Percentiles rank a stretch among this genome's conserved stretches.
Conservation (phyloP, 2,888 invertebrate species). For the Morpho achilles region DNA sequence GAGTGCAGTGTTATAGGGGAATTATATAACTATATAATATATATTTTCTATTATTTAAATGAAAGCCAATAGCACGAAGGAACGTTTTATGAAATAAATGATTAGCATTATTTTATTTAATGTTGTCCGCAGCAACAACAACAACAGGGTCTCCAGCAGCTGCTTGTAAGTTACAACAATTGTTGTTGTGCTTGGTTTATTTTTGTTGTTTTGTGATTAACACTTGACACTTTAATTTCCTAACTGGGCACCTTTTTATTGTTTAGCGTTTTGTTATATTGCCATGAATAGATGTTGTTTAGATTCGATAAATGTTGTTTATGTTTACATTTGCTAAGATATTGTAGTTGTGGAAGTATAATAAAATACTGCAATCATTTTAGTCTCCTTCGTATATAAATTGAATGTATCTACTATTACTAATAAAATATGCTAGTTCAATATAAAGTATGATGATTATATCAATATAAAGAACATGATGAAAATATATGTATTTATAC, state of each 20-base stretch:
- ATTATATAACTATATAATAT: background rate
- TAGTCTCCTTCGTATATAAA: no score
- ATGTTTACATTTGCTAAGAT: slow-evolving; percentile 10
- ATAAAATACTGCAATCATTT: no score
- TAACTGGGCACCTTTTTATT: slow-evolving; percentile 7
- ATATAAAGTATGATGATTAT: slow-evolving; percentile 8
- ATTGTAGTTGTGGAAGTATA: background rate
- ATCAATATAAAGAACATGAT: no score
- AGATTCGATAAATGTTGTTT: slow-evolving; percentile 16
- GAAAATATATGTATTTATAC: no score
- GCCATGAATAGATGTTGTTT: slow-evolving; percentile 1
- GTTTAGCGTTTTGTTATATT: slow-evolving; percentile 11
- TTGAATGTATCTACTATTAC: no score
- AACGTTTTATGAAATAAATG: no score
- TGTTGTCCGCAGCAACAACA: slow-evolving; percentile 89
- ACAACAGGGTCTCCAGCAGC: slow-evolving; percentile 94
- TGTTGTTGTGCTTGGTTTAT: slow-evolving; percentile 58
- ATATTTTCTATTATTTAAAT: background rate
- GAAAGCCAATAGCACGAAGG: no score
- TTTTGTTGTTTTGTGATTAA: slow-evolving; percentile 45
- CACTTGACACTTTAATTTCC: slow-evolving; percentile 27
- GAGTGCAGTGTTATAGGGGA: background rate
- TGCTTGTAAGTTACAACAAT: slow-evolving; percentile 87
- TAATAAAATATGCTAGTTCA: background rate
- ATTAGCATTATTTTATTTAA: slow-evolving; percentile 40